Conservation (phyloP, 2,797 vertebrate species). For the Prunella strophiata region DNA sequence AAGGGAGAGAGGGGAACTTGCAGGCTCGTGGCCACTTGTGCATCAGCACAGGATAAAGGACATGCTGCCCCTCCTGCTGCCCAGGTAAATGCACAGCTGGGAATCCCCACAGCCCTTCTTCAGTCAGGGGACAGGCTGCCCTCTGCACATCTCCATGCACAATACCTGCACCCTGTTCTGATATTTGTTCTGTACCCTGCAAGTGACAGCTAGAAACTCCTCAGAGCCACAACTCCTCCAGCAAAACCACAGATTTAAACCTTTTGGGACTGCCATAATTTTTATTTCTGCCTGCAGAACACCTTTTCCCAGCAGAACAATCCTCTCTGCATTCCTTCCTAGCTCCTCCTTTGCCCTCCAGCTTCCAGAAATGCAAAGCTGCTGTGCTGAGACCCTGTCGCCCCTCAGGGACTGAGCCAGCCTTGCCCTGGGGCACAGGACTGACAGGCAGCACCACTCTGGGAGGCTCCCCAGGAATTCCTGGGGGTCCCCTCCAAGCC, state of each 20-base stretch:
- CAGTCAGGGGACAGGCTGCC: rapidly evolving
- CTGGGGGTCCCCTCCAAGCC: not conserved
- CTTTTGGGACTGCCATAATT: not conserved
- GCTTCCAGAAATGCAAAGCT: not conserved
- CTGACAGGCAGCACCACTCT: not conserved
- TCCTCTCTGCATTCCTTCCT: not conserved
- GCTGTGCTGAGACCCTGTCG: not conserved
- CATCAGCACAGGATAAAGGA: not conserved
- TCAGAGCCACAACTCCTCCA: not conserved
- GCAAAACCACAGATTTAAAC: not conserved
- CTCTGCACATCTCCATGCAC: rapidly evolving
- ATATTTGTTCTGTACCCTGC: not conserved
- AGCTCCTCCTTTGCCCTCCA: not conserved
- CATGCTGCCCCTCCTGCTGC: rapidly evolving
- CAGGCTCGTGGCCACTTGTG: not conserved
- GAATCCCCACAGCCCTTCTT: not conserved
- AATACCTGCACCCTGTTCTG: not conserved
- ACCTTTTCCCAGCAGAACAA: not conserved
- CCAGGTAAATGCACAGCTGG: not conserved
- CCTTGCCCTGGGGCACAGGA: not conserved
- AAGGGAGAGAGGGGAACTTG: not conserved
- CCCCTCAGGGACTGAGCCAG: not conserved
- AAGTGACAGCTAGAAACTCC: not conserved
- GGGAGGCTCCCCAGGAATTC: not conserved
- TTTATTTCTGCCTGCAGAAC: not conserved